A percentile compares a stretch with the other conserved stretches of the same genome.
phyloP scores from a whole-genome alignment of 1,140 invertebrate species.

The Sipha flava region DNA sequence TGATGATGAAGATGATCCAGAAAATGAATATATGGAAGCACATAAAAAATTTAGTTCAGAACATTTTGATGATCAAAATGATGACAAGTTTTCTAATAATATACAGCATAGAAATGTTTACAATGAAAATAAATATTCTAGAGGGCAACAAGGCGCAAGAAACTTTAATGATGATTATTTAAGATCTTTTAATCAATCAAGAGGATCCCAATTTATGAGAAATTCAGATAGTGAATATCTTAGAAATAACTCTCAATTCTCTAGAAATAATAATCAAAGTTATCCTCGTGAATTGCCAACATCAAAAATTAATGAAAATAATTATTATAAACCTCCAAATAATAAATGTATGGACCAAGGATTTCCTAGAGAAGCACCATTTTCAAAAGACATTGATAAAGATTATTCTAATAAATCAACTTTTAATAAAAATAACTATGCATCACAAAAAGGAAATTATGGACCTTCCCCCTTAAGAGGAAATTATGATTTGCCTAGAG shows the following conservation, averaged over 20 bases:
- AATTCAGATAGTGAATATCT: neutral
- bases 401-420: neutral
- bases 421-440: neutral
- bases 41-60: slow-evolving; percentile 24
- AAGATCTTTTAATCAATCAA: neutral
- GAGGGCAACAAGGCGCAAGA: neutral
- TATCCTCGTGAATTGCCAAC: neutral
- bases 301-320: neutral
- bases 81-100: neutral
- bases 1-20: slow-evolving; percentile 17
- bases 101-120: neutral
- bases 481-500: neutral
- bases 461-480: neutral
- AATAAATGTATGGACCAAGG: neutral
- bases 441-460: neutral
- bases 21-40: slow-evolving; percentile 27
- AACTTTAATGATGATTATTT: neutral
- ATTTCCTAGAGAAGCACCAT: neutral
- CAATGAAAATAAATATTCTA: slow-evolving; percentile 9
- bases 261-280: neutral
- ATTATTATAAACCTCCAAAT: neutral
- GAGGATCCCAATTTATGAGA: neutral
- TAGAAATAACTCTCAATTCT: neutral
- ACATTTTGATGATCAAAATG: neutral
- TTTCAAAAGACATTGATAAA: neutral